phyloP scores from a whole-genome alignment of 2,113 vertebrate genomes.

The Hydrolagus affinis region DNA sequence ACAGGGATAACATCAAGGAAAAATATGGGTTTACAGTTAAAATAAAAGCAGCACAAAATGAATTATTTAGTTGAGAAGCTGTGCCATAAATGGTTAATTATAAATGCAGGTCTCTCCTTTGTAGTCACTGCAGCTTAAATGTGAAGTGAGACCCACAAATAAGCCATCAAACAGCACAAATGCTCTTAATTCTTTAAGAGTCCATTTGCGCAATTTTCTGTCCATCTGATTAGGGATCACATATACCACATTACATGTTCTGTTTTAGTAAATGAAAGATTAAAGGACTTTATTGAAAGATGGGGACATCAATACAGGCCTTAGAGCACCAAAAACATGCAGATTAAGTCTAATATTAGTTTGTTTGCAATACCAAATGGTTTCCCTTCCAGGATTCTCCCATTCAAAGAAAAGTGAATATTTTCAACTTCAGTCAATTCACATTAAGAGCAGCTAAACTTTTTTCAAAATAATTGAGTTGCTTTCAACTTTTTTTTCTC shows the following conservation, averaged over 20 bases:
- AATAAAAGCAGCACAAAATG: background rate
- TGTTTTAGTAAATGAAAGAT: background rate
- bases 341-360: background rate
- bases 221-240: background rate
- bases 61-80: background rate
- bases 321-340: conserved; percentile 21
- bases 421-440: conserved; percentile 14
- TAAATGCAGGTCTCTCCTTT: background rate
- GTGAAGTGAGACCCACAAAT: conserved; percentile 33
- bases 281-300: conserved; percentile 25
- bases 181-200: conserved; percentile 33
- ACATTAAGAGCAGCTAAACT: background rate
- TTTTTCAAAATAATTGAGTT: background rate
- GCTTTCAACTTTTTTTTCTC: background rate
- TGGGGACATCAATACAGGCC: background rate
- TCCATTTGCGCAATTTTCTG: conserved; percentile 38
- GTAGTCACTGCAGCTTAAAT: conserved; percentile 23
- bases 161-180: conserved; percentile 31
- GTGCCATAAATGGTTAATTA: background rate
- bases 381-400: conserved; percentile 4
- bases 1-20: background rate
- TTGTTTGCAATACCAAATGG: conserved; percentile 28
- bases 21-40: background rate
- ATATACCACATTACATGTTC: background rate
- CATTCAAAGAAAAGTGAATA: background rate